phyloP scores from a whole-genome alignment of 2,888 invertebrate species.

The Mactromeris polynyma region DNA sequence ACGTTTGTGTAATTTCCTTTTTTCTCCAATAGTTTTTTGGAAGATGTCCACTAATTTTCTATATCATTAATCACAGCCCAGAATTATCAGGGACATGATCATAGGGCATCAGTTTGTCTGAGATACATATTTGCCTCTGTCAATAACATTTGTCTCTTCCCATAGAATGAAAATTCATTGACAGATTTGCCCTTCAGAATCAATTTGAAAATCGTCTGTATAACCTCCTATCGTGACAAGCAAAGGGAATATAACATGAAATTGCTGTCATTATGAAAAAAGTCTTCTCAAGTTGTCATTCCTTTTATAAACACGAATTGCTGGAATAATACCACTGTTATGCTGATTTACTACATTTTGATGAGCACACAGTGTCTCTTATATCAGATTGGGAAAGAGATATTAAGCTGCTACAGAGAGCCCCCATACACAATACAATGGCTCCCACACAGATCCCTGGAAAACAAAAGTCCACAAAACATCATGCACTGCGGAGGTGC shows the following conservation, averaged over 20 bases:
- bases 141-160: not conserved
- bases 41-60: not conserved
- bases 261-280: not conserved
- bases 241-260: not conserved
- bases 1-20: not conserved
- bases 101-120: not conserved
- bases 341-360: no score
- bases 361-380: no score
- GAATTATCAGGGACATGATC: not conserved
- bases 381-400: no score
- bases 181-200: not conserved
- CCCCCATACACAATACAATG: no score
- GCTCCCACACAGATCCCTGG: no score
- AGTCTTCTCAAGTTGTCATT: not conserved
- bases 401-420: no score
- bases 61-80: not conserved
- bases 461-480: no score
- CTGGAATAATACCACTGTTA: no score
- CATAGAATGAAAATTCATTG: not conserved
- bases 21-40: not conserved
- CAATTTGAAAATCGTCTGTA: not conserved
- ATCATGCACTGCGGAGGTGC: no score
- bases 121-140: not conserved
- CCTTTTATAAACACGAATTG: no score
- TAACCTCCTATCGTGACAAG: not conserved